These are phyloP conservation scores for Plestiodon gilberti DNA, from an alignment of 2,113 vertebrate genomes.

Conservation along the genomic window DNA sequence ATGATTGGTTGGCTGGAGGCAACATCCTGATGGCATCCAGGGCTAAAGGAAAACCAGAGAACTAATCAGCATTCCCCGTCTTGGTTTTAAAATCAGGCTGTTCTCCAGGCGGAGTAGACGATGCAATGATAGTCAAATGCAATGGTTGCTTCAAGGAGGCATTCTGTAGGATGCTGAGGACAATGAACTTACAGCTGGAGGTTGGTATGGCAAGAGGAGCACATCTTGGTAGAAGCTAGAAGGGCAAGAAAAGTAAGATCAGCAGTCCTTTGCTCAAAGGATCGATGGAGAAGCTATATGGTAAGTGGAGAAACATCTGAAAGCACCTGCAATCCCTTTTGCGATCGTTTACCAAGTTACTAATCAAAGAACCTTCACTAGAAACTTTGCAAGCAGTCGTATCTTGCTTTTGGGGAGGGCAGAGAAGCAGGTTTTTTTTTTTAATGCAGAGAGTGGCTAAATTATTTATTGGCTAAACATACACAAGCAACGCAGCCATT, in stretches of 20 bases:
- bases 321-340: background rate
- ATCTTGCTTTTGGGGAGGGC: background rate
- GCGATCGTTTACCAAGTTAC: background rate
- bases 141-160: background rate
- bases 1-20: background rate
- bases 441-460: background rate
- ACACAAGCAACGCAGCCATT: background rate
- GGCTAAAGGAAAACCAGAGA: background rate
- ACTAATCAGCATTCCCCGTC: background rate
- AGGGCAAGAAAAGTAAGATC: background rate
- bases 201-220: background rate
- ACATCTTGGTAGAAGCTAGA: background rate
- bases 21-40: background rate
- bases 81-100: conserved; percentile 25
- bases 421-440: background rate
- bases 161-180: background rate
- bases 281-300: background rate
- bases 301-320: background rate
- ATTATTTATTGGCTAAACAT: background rate
- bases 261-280: background rate
- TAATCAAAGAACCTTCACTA: background rate
- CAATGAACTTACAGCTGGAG: background rate
- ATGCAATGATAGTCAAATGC: background rate
- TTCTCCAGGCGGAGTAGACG: background rate
- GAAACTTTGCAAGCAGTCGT: background rate